phyloP scores from a whole-genome alignment of 2,888 invertebrate species.

The Chrysopilus asiliformis region DNA sequence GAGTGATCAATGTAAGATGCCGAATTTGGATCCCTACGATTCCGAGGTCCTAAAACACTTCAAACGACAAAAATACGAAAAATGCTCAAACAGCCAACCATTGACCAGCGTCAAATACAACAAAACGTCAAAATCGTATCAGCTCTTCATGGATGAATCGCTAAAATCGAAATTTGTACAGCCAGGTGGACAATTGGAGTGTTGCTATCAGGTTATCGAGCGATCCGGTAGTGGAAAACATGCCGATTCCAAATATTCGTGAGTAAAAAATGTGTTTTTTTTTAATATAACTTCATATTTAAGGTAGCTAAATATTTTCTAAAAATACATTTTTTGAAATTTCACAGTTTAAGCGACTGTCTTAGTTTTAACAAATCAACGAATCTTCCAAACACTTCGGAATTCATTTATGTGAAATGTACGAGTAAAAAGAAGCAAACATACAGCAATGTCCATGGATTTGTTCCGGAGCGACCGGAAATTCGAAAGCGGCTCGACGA shows the following conservation, averaged over 20 bases:
- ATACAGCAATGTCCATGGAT: conserved; percentile 40
- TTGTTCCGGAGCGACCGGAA: conserved; percentile 39
- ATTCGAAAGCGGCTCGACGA: conserved; percentile 32
- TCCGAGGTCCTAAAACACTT: conserved; percentile 40
- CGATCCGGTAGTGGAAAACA: conserved; percentile 21
- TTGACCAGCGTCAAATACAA: conserved; percentile 26
- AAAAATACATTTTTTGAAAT: too few relatives aligned
- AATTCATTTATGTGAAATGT: conserved; percentile 41
- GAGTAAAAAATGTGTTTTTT: too few relatives aligned
- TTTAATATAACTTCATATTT: too few relatives aligned
- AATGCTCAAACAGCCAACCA: conserved; percentile 36
- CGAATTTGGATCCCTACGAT: conserved; percentile 46
- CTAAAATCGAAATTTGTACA: conserved; percentile 20
- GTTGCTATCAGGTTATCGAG: conserved; percentile 27
- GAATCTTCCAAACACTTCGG: conserved; percentile 28
- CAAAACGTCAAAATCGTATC: conserved; percentile 20
- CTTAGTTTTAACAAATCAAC: not conserved
- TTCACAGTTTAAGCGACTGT: not conserved
- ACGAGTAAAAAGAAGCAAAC: conserved; percentile 24
- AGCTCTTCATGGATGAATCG: conserved; percentile 23
- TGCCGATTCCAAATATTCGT: conserved; percentile 20
- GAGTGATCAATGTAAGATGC: conserved; percentile 49
- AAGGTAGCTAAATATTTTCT: too few relatives aligned
- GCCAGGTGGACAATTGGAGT: conserved; percentile 18
- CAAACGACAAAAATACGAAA: conserved; percentile 39